Evolutionary conservation across 2,113 vertebrate species (phyloP).

Genomic region (Malaclemys terrapin): DNA sequence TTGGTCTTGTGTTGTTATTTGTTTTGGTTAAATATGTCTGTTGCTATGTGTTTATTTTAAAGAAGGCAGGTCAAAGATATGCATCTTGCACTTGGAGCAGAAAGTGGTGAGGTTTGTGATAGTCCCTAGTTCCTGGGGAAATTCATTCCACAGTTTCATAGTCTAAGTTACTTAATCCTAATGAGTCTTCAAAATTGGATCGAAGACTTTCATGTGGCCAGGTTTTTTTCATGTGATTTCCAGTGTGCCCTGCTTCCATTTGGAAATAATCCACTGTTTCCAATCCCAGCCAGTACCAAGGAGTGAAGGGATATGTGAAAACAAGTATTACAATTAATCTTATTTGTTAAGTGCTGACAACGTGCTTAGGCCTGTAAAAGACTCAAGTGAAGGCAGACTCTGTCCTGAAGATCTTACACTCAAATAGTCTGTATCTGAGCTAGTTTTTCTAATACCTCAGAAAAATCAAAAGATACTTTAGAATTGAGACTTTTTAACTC

Average conservation of each 20-base stretch:
- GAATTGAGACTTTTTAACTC: background rate
- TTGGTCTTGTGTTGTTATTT: background rate
- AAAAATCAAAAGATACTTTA: conserved; percentile 25
- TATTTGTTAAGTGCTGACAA: conserved; percentile 66
- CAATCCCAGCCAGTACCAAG: conserved; percentile 24
- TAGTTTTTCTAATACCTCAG: conserved; percentile 19
- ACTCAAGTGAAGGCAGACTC: conserved; percentile 35
- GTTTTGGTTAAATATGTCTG: background rate
- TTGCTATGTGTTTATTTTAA: background rate
- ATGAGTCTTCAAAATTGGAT: conserved; percentile 54
- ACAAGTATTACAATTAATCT: conserved; percentile 33
- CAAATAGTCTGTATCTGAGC: conserved; percentile 46
- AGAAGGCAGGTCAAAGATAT: background rate
- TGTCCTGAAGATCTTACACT: conserved; percentile 2
- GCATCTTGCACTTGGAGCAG: background rate
- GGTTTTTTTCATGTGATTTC: conserved; percentile 48
- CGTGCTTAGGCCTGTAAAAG: conserved; percentile 4
- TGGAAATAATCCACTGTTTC: conserved; percentile 45
- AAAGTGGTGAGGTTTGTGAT: background rate
- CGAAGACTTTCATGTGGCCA: conserved; percentile 5
- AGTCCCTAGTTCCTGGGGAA: background rate
- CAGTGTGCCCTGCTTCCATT: conserved; percentile 43
- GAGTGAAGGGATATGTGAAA: conserved; percentile 55
- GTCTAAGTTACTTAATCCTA: conserved; percentile 56
- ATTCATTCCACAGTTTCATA: background rate